Conservation (phyloP, 2,797 vertebrate species). For the Hypotaenidia philippensis region DNA sequence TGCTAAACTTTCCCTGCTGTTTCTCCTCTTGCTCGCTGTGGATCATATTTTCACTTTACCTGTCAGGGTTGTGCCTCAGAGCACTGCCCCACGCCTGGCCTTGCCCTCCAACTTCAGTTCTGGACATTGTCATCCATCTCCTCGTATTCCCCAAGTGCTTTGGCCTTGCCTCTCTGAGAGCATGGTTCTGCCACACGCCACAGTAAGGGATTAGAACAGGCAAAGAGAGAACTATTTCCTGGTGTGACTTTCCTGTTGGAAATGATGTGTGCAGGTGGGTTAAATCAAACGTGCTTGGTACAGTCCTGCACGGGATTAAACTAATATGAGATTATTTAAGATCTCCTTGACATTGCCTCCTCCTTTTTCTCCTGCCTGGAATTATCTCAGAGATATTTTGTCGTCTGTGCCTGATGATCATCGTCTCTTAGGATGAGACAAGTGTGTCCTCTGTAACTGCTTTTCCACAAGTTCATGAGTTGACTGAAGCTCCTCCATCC, state of each 20-base stretch:
- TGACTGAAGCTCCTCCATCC: not conserved
- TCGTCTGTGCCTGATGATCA: not conserved
- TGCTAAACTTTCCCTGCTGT: not conserved
- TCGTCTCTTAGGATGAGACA: not conserved
- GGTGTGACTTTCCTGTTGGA: not conserved
- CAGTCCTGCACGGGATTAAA: not conserved
- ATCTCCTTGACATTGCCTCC: slow-evolving; percentile 20
- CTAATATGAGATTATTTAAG: slow-evolving; percentile 1
- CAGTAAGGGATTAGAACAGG: not conserved
- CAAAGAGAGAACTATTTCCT: not conserved
- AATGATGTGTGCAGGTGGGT: not conserved
- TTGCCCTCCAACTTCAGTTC: not conserved
- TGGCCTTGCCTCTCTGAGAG: not conserved
- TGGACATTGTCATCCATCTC: not conserved
- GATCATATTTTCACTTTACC: not conserved
- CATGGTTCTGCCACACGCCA: fast-evolving
- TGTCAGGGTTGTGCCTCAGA: not conserved
- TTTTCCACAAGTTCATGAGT: not conserved
- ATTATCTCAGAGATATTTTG: not conserved
- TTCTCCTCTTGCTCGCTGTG: not conserved
- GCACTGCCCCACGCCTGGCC: not conserved
- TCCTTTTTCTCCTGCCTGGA: not conserved
- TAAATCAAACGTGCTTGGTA: not conserved
- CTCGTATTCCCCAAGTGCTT: not conserved
- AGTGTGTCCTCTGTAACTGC: not conserved